Evolutionary conservation across 1,140 invertebrate species (phyloP).

Genomic region (Drosophila ercepeae): DNA sequence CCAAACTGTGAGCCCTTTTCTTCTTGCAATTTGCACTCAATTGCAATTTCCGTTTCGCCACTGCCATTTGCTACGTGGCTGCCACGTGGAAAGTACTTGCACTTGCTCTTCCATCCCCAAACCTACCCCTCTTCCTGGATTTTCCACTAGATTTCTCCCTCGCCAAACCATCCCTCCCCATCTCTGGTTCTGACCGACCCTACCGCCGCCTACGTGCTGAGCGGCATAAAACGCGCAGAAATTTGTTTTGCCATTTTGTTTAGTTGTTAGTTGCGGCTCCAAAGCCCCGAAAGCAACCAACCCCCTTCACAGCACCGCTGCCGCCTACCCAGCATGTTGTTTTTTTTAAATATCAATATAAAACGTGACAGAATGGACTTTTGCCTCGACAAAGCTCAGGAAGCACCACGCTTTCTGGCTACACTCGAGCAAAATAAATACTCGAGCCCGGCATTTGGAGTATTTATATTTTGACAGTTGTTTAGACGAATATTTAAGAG

Average conservation of each 20-base stretch:
- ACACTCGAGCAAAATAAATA: conserved; percentile 2
- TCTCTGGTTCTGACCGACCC: background rate
- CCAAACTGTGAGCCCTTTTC: conserved; percentile 22
- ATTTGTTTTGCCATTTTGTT: conserved; percentile 79
- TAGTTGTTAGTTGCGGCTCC: conserved; percentile 45
- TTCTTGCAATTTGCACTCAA: conserved; percentile 77
- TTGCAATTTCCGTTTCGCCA: conserved; percentile 74
- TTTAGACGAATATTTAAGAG: too few relatives aligned
- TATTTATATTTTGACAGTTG: too few relatives aligned
- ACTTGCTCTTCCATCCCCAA: background rate
- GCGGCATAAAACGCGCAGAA: conserved; percentile 64
- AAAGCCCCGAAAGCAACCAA: too few relatives aligned
- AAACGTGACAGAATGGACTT: conserved; percentile 72
- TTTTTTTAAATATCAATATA: conserved; percentile 81
- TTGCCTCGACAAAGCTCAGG: conserved; percentile 35
- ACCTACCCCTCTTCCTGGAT: background rate
- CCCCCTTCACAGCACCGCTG: background rate
- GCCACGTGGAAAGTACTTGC: conserved; percentile 23
- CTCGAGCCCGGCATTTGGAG: background rate
- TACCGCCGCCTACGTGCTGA: conserved; percentile 45
- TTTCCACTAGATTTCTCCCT: background rate
- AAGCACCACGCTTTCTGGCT: background rate
- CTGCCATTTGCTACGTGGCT: conserved; percentile 72
- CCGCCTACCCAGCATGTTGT: conserved; percentile 8
- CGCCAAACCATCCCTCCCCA: background rate